Conservation (phyloP, 2,888 invertebrate species). For the Pecten maximus region DNA sequence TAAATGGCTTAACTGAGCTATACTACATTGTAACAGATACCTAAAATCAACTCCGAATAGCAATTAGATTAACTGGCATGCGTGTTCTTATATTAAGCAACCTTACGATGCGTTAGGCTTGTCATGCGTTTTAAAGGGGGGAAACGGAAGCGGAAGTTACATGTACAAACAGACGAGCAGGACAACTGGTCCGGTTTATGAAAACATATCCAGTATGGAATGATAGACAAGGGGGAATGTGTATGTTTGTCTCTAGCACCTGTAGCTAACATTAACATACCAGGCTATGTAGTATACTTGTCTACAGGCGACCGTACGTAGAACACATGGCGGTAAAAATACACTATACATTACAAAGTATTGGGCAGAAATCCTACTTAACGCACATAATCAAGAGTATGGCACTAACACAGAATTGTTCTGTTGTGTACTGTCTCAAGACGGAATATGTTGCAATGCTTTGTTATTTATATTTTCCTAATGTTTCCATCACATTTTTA, state of each 20-base stretch:
- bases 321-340: not conserved
- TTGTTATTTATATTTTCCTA: too few relatives aligned
- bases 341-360: not conserved
- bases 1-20: not conserved
- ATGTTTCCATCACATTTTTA: too few relatives aligned
- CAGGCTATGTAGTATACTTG: not conserved
- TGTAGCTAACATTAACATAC: not conserved
- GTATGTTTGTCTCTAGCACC: not conserved
- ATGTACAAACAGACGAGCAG: not conserved
- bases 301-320: not conserved
- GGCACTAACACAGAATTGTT: too few relatives aligned
- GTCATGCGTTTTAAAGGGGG: not conserved
- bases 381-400: too few relatives aligned
- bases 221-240: not conserved
- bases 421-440: too few relatives aligned
- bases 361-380: not conserved
- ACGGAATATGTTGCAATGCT: too few relatives aligned
- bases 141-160: not conserved
- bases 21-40: not conserved
- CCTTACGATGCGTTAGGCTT: not conserved
- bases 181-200: not conserved
- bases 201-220: not conserved
- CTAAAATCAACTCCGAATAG: not conserved
- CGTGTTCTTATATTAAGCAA: not conserved
- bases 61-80: not conserved